Conservation (phyloP, 2,888 invertebrate genomes). For the Drepana falcataria region DNA sequence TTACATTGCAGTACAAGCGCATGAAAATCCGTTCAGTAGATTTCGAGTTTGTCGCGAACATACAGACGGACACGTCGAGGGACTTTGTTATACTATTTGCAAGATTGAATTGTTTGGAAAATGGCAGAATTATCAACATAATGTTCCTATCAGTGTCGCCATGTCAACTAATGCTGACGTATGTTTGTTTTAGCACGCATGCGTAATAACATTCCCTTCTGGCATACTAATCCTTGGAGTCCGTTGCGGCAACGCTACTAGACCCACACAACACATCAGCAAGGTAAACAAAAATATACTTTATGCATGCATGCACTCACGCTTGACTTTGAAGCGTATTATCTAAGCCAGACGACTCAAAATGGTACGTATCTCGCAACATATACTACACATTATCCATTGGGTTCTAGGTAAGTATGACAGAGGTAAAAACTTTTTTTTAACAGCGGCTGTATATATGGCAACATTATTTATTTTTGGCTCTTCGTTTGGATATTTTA, state of each 20-base stretch:
- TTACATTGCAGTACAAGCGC: no score
- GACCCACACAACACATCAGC: constrained; percentile 38
- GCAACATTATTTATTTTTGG: constrained; percentile 24
- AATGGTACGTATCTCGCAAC: constrained; percentile 43
- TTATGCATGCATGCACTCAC: constrained; percentile 35
- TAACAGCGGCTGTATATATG: constrained; percentile 65
- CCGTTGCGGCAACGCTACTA: constrained; percentile 60
- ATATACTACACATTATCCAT: constrained; percentile 17
- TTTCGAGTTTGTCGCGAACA: no score
- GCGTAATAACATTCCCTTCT: constrained; percentile 79
- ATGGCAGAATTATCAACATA: constrained; percentile 35
- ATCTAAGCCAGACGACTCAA: constrained; percentile 11
- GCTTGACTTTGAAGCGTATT: constrained; percentile 27
- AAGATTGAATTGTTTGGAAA: constrained; percentile 17
- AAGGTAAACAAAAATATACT: constrained; percentile 50
- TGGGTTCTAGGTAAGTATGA: constrained; percentile 27
- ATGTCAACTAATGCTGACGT: constrained; percentile 67
- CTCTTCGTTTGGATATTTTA: constrained; percentile 17
- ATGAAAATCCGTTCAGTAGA: no score
- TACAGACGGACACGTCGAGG: no score
- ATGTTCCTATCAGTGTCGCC: constrained; percentile 31
- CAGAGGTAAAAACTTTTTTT: constrained; percentile 21
- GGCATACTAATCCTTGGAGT: constrained; percentile 76
- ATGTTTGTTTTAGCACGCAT: constrained; percentile 79
- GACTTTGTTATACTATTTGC: background rate